These are phyloP conservation scores for Tympanuchus pallidicinctus DNA, from an alignment of 2,113 vertebrate genomes.

Conservation along the genomic window DNA sequence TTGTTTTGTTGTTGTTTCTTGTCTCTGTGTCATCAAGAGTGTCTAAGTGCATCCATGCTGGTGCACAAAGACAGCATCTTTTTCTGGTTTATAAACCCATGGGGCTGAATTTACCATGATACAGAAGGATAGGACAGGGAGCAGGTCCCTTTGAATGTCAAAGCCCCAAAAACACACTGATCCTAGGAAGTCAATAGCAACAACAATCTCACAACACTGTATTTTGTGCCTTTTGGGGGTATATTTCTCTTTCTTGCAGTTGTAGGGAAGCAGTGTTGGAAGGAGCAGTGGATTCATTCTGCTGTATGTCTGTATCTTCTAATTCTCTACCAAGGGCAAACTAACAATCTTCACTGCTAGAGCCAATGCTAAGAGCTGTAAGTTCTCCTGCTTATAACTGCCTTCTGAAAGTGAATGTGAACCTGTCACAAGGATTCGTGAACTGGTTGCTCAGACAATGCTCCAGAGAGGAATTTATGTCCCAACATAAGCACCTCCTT, in stretches of 20 bases:
- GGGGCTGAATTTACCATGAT: accelerated
- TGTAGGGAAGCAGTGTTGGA: too few species aligned
- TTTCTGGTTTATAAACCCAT: background rate
- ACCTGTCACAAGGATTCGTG: background rate
- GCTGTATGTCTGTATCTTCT: background rate
- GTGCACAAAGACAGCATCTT: accelerated
- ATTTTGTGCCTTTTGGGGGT: background rate
- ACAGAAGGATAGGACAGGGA: background rate
- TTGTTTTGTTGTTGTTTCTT: background rate
- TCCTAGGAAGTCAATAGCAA: background rate
- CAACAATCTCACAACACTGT: background rate
- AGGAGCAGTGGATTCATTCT: background rate
- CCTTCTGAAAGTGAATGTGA: background rate
- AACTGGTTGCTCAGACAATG: background rate
- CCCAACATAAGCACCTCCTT: accelerated
- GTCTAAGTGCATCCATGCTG: accelerated
- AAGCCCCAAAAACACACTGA: background rate
- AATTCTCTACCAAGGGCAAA: background rate
- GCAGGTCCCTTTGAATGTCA: background rate
- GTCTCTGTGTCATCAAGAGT: background rate
- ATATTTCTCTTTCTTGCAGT: accelerated
- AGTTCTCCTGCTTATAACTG: background rate
- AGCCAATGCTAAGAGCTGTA: background rate
- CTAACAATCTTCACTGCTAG: background rate
- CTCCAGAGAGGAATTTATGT: background rate